Evolutionary conservation across 2,113 vertebrate genomes (phyloP).

Genomic region (Rana temporaria): DNA sequence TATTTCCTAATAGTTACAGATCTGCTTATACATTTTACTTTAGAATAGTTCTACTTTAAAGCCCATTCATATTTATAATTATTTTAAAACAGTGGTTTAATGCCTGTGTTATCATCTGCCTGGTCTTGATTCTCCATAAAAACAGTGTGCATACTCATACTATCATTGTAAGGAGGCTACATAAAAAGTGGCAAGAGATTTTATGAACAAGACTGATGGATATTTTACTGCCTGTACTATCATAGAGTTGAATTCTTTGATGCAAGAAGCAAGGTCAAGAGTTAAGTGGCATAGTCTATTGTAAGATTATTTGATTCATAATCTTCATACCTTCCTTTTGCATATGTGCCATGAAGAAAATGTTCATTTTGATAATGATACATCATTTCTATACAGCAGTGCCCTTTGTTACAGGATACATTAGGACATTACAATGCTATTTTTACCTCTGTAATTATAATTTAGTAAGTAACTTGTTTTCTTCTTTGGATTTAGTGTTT

Average conservation of each 20-base stretch:
- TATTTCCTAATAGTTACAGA: too few species aligned
- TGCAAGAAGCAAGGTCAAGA: background rate
- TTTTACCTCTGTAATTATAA: background rate
- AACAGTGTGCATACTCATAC: background rate
- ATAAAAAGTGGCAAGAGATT: conserved; percentile 11
- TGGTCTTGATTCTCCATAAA: too few species aligned
- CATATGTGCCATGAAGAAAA: background rate
- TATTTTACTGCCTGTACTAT: conserved; percentile 17
- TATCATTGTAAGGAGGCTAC: background rate
- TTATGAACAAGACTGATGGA: conserved; percentile 15
- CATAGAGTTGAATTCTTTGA: background rate
- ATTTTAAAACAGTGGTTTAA: too few species aligned
- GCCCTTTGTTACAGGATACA: too few species aligned
- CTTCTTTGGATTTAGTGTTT: too few species aligned
- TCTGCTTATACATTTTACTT: too few species aligned
- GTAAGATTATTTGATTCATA: background rate
- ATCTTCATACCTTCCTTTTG: background rate
- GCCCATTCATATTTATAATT: too few species aligned
- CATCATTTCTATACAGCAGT: too few species aligned
- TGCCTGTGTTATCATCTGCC: too few species aligned
- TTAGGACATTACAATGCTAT: too few species aligned
- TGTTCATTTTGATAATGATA: background rate
- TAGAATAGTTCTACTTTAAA: too few species aligned
- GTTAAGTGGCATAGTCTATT: background rate
- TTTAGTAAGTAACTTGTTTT: background rate